Percentiles rank a stretch among this genome's conserved stretches.
Evolutionary conservation across 2,888 invertebrate species (phyloP).

Genomic region (Seira ritae): DNA sequence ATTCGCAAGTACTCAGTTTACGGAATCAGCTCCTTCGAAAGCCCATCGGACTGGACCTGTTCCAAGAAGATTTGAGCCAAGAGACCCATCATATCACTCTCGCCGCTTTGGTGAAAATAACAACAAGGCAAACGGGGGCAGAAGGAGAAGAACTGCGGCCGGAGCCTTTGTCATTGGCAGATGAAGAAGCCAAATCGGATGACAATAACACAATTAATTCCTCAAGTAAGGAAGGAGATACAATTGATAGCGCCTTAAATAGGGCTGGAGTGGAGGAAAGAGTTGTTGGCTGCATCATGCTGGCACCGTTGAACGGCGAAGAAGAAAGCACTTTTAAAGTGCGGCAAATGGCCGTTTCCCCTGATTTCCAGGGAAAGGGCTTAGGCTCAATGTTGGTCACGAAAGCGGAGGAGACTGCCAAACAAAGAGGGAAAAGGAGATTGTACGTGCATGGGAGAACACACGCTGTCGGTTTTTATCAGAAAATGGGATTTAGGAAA

Average conservation of each 20-base stretch:
- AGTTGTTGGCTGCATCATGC: slow-evolving; percentile 53
- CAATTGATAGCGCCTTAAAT: background rate
- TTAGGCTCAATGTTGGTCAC: slow-evolving; percentile 42
- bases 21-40: slow-evolving; percentile 52
- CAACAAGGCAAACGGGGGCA: background rate
- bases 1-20: slow-evolving; percentile 50
- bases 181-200: slow-evolving; percentile 39
- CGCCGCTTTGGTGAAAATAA: slow-evolving; percentile 39
- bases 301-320: slow-evolving; percentile 41
- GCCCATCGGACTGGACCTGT: slow-evolving; percentile 58
- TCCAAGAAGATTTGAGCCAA: slow-evolving; percentile 58
- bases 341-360: slow-evolving; percentile 62
- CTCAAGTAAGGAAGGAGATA: slow-evolving; percentile 1
- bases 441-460: slow-evolving; percentile 50
- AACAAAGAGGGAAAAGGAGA: slow-evolving; percentile 35
- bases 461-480: slow-evolving; percentile 51
- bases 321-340: slow-evolving; percentile 37
- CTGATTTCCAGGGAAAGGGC: slow-evolving; percentile 52
- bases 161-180: too few species aligned
- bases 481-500: slow-evolving; percentile 33
- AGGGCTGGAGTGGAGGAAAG: background rate
- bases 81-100: slow-evolving; percentile 47
- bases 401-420: slow-evolving; percentile 38
- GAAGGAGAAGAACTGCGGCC: too few species aligned
- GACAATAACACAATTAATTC: slow-evolving; percentile 31